These are phyloP conservation scores for Entelurus aequoreus DNA, from an alignment of 2,113 vertebrate genomes.

Conservation along the genomic window DNA sequence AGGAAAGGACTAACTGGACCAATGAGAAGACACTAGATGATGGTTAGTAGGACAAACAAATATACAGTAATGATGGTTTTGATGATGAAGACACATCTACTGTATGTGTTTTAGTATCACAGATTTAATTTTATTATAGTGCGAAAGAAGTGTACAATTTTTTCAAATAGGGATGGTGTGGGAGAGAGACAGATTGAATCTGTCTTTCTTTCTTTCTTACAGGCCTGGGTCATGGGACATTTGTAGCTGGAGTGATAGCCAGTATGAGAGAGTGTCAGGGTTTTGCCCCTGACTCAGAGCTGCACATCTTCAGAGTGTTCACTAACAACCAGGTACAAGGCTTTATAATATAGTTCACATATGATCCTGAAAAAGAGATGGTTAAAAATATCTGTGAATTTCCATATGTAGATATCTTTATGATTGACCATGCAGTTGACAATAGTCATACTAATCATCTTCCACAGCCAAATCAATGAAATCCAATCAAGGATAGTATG, in stretches of 20 bases:
- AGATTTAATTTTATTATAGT: background rate
- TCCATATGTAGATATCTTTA: background rate
- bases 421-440: background rate
- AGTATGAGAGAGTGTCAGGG: slow-evolving; percentile 99
- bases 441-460: background rate
- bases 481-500: too few relatives aligned
- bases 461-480: background rate
- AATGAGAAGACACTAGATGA: slow-evolving; percentile 98
- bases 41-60: slow-evolving; percentile 63
- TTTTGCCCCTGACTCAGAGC: slow-evolving; percentile 94
- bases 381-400: background rate
- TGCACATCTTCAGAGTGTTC: slow-evolving; percentile 98
- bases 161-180: background rate
- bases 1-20: slow-evolving; percentile 98
- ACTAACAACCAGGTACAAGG: slow-evolving; percentile 92
- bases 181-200: background rate
- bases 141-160: background rate
- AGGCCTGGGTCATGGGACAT: slow-evolving; percentile 96
- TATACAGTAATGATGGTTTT: background rate
- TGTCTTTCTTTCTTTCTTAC: slow-evolving; percentile 7
- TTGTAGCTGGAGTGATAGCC: slow-evolving; percentile 97
- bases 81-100: background rate
- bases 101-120: background rate
- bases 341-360: background rate
- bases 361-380: background rate